phyloP scores from a whole-genome alignment of 1,140 invertebrate species.

The Stenopsyche tienmushanensis region DNA sequence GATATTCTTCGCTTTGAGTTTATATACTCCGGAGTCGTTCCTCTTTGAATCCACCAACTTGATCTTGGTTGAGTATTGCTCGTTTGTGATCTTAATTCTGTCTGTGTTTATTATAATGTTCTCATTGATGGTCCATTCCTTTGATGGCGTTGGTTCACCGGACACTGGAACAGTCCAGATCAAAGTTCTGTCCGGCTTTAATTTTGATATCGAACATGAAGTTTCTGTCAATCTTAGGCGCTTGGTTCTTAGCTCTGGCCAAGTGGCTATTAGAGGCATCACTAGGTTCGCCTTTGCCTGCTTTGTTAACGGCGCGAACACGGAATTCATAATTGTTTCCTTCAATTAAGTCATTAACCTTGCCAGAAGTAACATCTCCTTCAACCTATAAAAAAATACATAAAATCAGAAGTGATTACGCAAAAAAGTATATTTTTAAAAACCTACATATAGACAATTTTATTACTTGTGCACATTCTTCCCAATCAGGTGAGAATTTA shows the following conservation, averaged over 20 bases:
- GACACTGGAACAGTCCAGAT: slow-evolving; percentile 91
- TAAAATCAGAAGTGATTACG: no score
- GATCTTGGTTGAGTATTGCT: slow-evolving; percentile 87
- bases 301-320: slow-evolving; percentile 91
- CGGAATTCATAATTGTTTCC: slow-evolving; percentile 94
- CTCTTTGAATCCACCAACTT: slow-evolving; percentile 86
- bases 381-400: slow-evolving; percentile 55
- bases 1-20: slow-evolving; percentile 85
- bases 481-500: slow-evolving; percentile 84
- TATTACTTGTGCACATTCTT: slow-evolving; percentile 80
- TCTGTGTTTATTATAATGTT: slow-evolving; percentile 76
- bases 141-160: slow-evolving; percentile 91
- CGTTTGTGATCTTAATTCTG: slow-evolving; percentile 79
- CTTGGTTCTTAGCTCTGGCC: slow-evolving; percentile 86
- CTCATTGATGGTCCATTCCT: slow-evolving; percentile 88
- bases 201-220: slow-evolving; percentile 91
- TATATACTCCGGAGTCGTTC: slow-evolving; percentile 86
- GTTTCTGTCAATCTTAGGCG: slow-evolving; percentile 92
- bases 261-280: slow-evolving; percentile 84
- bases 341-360: slow-evolving; percentile 85
- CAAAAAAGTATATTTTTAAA: no score
- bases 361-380: slow-evolving; percentile 79
- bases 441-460: background rate
- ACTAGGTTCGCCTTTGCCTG: slow-evolving; percentile 87
- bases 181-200: slow-evolving; percentile 88